Evolutionary conservation across 2,888 invertebrate genomes (phyloP).

Genomic region (Melanchra persicariae): DNA sequence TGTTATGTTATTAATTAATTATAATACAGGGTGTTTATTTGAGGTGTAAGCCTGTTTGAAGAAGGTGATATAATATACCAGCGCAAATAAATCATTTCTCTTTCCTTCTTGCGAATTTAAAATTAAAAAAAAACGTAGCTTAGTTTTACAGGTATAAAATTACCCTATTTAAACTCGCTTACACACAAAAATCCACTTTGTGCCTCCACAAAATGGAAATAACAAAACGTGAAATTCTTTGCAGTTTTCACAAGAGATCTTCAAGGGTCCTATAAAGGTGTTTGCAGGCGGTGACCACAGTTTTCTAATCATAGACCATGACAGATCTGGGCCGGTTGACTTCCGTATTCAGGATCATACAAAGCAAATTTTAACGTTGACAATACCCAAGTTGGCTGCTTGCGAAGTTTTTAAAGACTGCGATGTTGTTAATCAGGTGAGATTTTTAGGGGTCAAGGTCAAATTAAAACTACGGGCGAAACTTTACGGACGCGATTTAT

Average conservation of each 20-base stretch:
- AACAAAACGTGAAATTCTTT: slow-evolving; percentile 60
- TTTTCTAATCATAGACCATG: slow-evolving; percentile 92
- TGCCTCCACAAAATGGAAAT: slow-evolving; percentile 3
- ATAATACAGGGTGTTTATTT: slow-evolving; percentile 46
- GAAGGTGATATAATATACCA: slow-evolving; percentile 30
- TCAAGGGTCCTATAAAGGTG: slow-evolving; percentile 90
- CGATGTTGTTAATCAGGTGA: slow-evolving; percentile 92
- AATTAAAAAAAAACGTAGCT: no score
- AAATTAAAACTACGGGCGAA: no score
- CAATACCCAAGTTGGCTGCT: slow-evolving; percentile 89
- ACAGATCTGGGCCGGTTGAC: slow-evolving; percentile 90
- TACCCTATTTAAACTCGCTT: slow-evolving; percentile 29
- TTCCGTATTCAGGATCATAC: slow-evolving; percentile 90
- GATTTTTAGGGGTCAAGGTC: neutral
- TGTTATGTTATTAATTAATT: slow-evolving; percentile 17
- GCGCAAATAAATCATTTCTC: no score
- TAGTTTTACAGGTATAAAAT: neutral
- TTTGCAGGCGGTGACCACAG: slow-evolving; percentile 97
- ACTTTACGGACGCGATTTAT: neutral
- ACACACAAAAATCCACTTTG: slow-evolving; percentile 44
- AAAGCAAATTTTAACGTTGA: slow-evolving; percentile 93
- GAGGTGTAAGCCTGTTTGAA: slow-evolving; percentile 18
- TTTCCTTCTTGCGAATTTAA: no score
- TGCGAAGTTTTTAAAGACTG: slow-evolving; percentile 92
- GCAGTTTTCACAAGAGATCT: slow-evolving; percentile 81